Conservation (phyloP, 1,140 invertebrate genomes). For the Psilanteris sp. region DNA sequence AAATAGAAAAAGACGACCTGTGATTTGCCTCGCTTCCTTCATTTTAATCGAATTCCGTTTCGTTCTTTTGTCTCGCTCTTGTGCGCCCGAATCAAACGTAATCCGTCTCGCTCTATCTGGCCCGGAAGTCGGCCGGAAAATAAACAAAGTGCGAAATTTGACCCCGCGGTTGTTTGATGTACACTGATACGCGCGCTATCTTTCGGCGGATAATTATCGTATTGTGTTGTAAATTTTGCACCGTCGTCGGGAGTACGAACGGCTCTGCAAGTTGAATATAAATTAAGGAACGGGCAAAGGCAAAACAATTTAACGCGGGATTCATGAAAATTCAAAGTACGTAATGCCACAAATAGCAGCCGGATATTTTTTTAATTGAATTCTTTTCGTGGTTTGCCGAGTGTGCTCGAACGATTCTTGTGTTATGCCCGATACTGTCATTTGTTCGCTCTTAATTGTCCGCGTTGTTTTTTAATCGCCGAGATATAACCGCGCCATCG, state of each 20-base stretch:
- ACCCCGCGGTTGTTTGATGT: conserved; percentile 16
- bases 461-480: neutral
- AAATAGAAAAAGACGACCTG: no score
- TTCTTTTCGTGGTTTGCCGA: conserved; percentile 5
- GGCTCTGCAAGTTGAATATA: conserved; percentile 51
- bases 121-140: no score
- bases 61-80: conserved; percentile 10
- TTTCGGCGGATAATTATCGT: conserved; percentile 41
- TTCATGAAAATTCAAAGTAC: conserved; percentile 61
- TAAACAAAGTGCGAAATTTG: conserved; percentile 36
- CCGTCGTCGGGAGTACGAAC: conserved; percentile 19
- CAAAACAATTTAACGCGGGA: conserved; percentile 55
- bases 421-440: no score
- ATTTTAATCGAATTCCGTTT: conserved; percentile 50
- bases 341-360: conserved; percentile 39
- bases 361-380: conserved; percentile 34
- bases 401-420: no score
- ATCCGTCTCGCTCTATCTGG: no score
- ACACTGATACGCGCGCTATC: conserved; percentile 19
- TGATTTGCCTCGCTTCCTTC: conserved; percentile 46
- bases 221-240: conserved; percentile 54
- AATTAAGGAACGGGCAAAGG: conserved; percentile 48
- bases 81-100: neutral
- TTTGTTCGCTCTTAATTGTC: no score
- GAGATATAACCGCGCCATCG: no score